These are phyloP conservation scores for Oxycera nigricornis DNA, from an alignment of 2,888 invertebrate species.

Conservation along the genomic window DNA sequence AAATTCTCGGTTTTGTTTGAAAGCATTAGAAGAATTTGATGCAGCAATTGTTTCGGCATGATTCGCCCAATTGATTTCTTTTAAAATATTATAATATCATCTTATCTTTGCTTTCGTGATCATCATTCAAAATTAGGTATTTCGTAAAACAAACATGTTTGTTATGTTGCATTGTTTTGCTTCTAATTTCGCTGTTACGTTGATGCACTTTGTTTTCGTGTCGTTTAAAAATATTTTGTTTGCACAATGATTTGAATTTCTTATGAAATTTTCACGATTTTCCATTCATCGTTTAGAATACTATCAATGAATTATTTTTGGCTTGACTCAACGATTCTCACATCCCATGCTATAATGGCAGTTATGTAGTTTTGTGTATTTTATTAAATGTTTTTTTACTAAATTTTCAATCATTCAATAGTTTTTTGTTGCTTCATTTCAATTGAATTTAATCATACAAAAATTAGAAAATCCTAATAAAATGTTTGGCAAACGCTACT, in stretches of 20 bases:
- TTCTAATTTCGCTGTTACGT: constrained; percentile 16
- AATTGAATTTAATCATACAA: constrained; percentile 25
- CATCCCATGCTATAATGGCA: constrained; percentile 34
- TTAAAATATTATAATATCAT: constrained; percentile 6
- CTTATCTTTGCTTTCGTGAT: constrained; percentile 5
- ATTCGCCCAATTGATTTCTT: constrained; percentile 37
- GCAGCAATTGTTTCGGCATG: constrained; percentile 34
- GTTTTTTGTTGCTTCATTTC: neutral
- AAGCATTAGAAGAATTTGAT: neutral
- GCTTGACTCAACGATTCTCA: neutral
- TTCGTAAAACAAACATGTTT: constrained; percentile 37
- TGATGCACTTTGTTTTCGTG: constrained; percentile 24
- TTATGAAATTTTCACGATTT: constrained; percentile 7
- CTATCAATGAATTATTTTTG: constrained; percentile 13
- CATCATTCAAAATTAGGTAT: neutral
- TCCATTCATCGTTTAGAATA: neutral
- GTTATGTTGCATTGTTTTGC: neutral
- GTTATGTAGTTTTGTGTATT: constrained; percentile 7
- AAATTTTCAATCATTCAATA: neutral
- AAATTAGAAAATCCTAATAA: constrained; percentile 35
- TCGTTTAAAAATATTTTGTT: constrained; percentile 27
- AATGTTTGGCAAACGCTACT: constrained; percentile 5
- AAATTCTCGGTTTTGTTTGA: neutral
- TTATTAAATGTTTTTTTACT: neutral
- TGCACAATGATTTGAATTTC: constrained; percentile 17